Evolutionary conservation across 2,888 invertebrate genomes (phyloP), one percentile per base, ranked within the genome.

Genomic region (Megalurothrips usitatus): DNA sequence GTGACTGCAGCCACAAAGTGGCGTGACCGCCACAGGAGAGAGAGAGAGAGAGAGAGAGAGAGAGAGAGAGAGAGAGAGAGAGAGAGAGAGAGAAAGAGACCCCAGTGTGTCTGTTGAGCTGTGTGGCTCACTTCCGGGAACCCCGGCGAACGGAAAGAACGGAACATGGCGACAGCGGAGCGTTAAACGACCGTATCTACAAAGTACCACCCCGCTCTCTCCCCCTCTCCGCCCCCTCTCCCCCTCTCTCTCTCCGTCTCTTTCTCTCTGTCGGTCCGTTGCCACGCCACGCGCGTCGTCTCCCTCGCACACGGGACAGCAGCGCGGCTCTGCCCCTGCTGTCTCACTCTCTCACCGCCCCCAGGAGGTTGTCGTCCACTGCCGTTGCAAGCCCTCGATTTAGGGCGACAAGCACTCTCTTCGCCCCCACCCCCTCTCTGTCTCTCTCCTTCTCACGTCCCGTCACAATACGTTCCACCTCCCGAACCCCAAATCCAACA

Each of bases 61-160:
- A 58, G 58, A 58, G 58, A 58, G 58, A 58, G 58, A 58, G 58
- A 58, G 58, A 58, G 58, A 58, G 58, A 58, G 58, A 58, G 58
- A 58, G 58, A 58, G 58, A 58, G 58, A 58, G 58, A 10, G 14
- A 14, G 58, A 10, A n/a, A 58, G 58, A 58, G 58, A 10, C 58
- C 10, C 23, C 68, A 26, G 23, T 75, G 68, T 68, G 68, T 75
- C 68, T 75, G 68, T 75, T 75, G 68, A 75, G 68, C 68, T 75
- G 68, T 75, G 68, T 26, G 10, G 23, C 68, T 26, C 68, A 26
- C 68, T 75, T 75, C 68, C 68, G 68, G 58, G 19, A 17, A 58
- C 58, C 17, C 19, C 17, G 68, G 26, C 68, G 68, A 75, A 75
- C 68, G 68, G 12, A 75, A 75, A 23, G 68, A 26, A 75, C 23